A percentile compares a stretch with the other conserved stretches of the same genome.
Evolutionary conservation across 2,888 invertebrate genomes (phyloP).

Genomic region (Microctonus aethiopoides): DNA sequence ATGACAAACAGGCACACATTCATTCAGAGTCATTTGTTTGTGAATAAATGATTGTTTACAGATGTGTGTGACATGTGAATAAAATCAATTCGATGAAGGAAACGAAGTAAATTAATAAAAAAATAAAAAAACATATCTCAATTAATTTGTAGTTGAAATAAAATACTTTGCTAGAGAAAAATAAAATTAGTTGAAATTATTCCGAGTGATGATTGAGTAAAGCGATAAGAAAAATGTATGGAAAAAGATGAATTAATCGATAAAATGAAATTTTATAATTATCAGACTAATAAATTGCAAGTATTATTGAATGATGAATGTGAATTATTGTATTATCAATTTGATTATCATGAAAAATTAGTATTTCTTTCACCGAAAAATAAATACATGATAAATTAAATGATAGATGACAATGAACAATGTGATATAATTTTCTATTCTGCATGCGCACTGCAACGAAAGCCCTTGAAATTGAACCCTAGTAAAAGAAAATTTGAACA

Average conservation of each 20-base stretch:
- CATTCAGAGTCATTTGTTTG: slow-evolving; percentile 48
- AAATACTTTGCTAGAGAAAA: too few species aligned
- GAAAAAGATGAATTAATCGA: not conserved
- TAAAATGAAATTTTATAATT: not conserved
- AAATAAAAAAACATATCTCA: not conserved
- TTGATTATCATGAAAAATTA: not conserved
- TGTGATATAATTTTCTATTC: not conserved
- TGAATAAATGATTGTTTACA: slow-evolving; percentile 21
- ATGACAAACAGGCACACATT: slow-evolving; percentile 65
- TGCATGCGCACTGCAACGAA: slow-evolving; percentile 27
- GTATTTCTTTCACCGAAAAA: not conserved
- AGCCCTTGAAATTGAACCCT: not conserved
- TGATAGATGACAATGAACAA: not conserved
- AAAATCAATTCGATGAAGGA: not conserved
- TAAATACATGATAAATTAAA: not conserved
- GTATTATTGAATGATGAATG: not conserved
- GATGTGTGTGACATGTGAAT: not conserved
- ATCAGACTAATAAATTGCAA: too few species aligned
- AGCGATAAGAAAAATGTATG: not conserved
- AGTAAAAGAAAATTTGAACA: not conserved
- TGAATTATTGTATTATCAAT: not conserved
- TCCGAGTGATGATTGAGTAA: not conserved
- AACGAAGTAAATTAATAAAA: not conserved
- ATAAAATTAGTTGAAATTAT: not conserved
- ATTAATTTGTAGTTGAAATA: too few species aligned